Conservation (phyloP, 2,797 vertebrate species). For the Podarcis siculus region DNA sequence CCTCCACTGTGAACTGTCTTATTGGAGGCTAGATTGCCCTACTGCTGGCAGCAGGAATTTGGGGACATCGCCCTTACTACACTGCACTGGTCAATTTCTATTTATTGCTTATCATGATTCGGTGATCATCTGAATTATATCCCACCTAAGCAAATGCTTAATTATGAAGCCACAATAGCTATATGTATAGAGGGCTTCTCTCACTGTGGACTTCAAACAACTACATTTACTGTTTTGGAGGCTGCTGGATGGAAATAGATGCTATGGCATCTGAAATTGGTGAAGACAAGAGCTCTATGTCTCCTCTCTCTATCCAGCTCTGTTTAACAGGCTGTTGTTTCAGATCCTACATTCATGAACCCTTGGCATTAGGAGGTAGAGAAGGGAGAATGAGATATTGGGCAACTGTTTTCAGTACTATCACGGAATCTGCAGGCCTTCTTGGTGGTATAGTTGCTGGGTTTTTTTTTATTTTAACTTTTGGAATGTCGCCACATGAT, state of each 20-base stretch:
- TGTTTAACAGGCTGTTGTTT: neutral
- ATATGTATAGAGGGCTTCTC: neutral
- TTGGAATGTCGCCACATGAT: too few species aligned
- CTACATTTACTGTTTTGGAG: neutral
- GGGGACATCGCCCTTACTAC: too few species aligned
- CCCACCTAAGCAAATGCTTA: neutral
- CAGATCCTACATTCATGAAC: neutral
- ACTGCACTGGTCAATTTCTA: too few species aligned
- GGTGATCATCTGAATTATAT: neutral
- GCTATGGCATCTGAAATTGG: neutral
- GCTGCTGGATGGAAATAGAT: neutral
- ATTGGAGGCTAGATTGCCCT: too few species aligned
- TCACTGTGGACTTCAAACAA: neutral
- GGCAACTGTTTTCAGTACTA: neutral
- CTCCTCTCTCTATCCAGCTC: neutral
- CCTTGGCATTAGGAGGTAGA: neutral
- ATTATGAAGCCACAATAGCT: conserved; percentile 13
- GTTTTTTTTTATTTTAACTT: too few species aligned
- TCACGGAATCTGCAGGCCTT: neutral
- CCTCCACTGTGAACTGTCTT: too few species aligned
- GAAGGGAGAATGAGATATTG: neutral
- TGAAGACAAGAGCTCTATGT: neutral
- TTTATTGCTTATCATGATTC: too few species aligned
- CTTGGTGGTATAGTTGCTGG: too few species aligned
- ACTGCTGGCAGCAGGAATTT: too few species aligned